Percentiles rank a stretch among this genome's conserved stretches.
Evolutionary conservation across 2,888 invertebrate species (phyloP).

Genomic region (Acrobasis suavella): DNA sequence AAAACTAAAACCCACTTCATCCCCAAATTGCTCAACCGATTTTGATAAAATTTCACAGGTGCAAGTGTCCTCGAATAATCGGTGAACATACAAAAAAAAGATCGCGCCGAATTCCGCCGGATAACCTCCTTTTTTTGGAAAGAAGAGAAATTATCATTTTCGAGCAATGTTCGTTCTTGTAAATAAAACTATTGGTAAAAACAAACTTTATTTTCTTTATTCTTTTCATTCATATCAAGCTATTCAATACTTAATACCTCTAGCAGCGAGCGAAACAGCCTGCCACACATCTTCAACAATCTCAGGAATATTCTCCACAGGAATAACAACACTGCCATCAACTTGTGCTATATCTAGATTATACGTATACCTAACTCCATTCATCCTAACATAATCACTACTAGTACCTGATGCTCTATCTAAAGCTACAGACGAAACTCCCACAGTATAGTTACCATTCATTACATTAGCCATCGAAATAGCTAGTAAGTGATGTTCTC

Average conservation of each 20-base stretch:
- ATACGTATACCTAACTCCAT: constrained; percentile 26
- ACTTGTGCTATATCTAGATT: constrained; percentile 27
- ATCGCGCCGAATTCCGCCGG: too few relatives aligned
- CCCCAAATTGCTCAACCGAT: too few relatives aligned
- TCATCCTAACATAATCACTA: constrained; percentile 29
- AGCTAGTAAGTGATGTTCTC: constrained; percentile 26
- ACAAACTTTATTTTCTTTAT: too few relatives aligned
- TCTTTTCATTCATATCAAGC: too few relatives aligned
- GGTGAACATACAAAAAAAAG: too few relatives aligned
- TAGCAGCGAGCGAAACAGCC: constrained; percentile 19
- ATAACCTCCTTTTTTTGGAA: too few relatives aligned
- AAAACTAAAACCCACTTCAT: too few relatives aligned
- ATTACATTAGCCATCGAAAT: constrained; percentile 22
- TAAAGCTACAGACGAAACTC: constrained; percentile 23
- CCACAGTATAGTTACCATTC: constrained; percentile 20
- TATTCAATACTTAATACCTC: not conserved
- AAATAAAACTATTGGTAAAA: too few relatives aligned
- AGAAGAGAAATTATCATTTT: too few relatives aligned
- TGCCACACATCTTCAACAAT: constrained; percentile 26
- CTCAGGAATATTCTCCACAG: constrained; percentile 24
- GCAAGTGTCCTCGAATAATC: too few relatives aligned
- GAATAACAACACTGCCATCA: constrained; percentile 24
- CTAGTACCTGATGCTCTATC: constrained; percentile 31
- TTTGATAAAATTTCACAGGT: too few relatives aligned
- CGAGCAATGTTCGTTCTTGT: too few relatives aligned